These are phyloP conservation scores for Etheostoma nigrum DNA, from an alignment of 2,797 vertebrate species.

Conservation along the genomic window DNA sequence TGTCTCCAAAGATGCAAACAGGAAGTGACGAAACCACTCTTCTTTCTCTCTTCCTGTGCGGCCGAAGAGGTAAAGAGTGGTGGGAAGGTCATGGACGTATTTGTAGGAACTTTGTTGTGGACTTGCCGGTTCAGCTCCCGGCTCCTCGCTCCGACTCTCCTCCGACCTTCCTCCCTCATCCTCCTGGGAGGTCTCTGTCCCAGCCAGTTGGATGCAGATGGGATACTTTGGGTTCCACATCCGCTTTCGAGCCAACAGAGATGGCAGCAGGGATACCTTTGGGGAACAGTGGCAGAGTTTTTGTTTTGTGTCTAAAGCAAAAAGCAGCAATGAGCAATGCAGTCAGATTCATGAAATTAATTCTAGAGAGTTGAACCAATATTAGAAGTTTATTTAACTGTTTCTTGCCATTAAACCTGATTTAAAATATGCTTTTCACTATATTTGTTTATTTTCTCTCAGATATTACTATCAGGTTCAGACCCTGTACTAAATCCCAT, in stretches of 20 bases:
- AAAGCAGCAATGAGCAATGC: slow-evolving; percentile 4
- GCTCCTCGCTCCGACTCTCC: slow-evolving; percentile 47
- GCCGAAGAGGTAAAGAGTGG: slow-evolving; percentile 89
- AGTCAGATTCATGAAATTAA: slow-evolving; percentile 17
- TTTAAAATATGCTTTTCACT: neutral
- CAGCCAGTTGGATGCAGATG: slow-evolving; percentile 87
- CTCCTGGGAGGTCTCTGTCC: slow-evolving; percentile 14
- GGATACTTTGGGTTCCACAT: slow-evolving; percentile 95
- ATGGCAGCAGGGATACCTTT: slow-evolving; percentile 89
- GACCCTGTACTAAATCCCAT: neutral
- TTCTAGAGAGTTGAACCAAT: neutral
- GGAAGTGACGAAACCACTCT: slow-evolving; percentile 90
- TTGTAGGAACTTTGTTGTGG: slow-evolving; percentile 47
- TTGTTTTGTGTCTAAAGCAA: slow-evolving; percentile 13
- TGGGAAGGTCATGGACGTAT: slow-evolving; percentile 39
- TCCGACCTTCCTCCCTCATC: slow-evolving; percentile 27
- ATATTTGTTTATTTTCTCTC: neutral
- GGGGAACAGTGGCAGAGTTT: slow-evolving; percentile 39
- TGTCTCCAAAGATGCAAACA: slow-evolving; percentile 73
- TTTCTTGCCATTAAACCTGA: neutral
- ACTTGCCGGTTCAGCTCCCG: slow-evolving; percentile 1
- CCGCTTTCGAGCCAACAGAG: slow-evolving; percentile 89
- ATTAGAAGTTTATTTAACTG: neutral
- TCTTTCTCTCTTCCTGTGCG: slow-evolving; percentile 92
- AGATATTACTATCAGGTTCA: neutral